Conservation (phyloP, 2,797 vertebrate species). For the Lacerta bilineata region DNA sequence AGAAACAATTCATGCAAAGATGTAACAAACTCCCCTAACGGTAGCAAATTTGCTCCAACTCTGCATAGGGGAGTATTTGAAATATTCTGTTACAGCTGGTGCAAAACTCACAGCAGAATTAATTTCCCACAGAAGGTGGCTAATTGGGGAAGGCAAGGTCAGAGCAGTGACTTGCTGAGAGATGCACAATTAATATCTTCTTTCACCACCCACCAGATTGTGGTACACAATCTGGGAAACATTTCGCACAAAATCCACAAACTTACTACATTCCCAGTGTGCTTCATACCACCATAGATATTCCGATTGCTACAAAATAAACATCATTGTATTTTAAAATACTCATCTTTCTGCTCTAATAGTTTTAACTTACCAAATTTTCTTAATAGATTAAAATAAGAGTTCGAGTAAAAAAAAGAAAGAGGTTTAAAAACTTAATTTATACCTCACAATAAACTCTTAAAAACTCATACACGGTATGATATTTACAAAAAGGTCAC, state of each 20-base stretch:
- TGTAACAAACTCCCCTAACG: neutral
- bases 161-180: neutral
- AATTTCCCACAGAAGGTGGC: neutral
- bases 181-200: too few species aligned
- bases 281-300: too few species aligned
- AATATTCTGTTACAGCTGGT: neutral
- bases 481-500: conserved; percentile 15
- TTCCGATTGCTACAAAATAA: neutral
- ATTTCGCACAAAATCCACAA: too few species aligned
- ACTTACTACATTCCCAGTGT: too few species aligned
- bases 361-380: neutral
- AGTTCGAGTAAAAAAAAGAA: neutral
- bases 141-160: neutral
- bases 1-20: neutral
- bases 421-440: conserved; percentile 24
- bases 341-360: neutral
- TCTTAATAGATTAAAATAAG: conserved; percentile 20
- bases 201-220: too few species aligned
- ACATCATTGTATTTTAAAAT: conserved; percentile 13
- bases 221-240: too few species aligned
- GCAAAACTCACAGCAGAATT: neutral
- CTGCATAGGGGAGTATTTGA: neutral
- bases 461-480: neutral
- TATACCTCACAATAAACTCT: neutral
- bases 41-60: neutral